These are phyloP conservation scores for Caenorhabditis zanzibari DNA, from an alignment of 2,888 invertebrate genomes.

Conservation along the genomic window DNA sequence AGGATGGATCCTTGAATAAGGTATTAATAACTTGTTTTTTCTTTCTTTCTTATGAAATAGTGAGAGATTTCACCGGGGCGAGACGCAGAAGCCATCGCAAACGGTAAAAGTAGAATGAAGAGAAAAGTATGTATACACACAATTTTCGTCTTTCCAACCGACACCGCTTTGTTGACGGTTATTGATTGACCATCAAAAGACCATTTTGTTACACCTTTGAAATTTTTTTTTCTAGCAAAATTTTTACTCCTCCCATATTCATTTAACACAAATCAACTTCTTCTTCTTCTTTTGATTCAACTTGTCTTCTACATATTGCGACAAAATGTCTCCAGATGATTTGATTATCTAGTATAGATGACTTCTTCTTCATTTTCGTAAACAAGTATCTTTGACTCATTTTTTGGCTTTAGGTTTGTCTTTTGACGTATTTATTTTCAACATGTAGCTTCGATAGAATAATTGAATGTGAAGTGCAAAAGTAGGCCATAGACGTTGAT, in stretches of 20 bases:
- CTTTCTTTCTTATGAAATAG: constrained; percentile 4
- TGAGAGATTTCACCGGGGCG: not conserved
- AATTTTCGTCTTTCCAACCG: constrained; percentile 28
- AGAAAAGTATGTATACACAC: constrained; percentile 36
- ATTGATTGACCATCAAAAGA: constrained; percentile 40
- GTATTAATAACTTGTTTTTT: constrained; percentile 2
- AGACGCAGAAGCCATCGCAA: constrained; percentile 26
- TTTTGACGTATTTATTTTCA: constrained; percentile 6
- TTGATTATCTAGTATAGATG: constrained; percentile 41
- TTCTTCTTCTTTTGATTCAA: not conserved
- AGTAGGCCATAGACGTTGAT: not conserved
- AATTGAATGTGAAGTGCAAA: not conserved
- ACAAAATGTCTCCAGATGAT: constrained; percentile 21
- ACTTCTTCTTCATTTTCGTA: not conserved
- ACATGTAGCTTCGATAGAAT: not conserved
- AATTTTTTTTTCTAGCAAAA: not conserved
- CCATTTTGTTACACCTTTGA: constrained; percentile 27
- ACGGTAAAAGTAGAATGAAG: constrained; percentile 40
- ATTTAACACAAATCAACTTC: not conserved
- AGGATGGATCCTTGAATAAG: not conserved
- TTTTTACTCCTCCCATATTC: too few species aligned
- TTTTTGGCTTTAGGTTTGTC: not conserved
- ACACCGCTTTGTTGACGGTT: constrained; percentile 18
- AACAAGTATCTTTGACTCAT: constrained; percentile 2
- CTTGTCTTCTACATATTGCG: not conserved